These are phyloP conservation scores for Sciaenops ocellatus DNA, from an alignment of 2,797 vertebrate species.

Conservation along the genomic window DNA sequence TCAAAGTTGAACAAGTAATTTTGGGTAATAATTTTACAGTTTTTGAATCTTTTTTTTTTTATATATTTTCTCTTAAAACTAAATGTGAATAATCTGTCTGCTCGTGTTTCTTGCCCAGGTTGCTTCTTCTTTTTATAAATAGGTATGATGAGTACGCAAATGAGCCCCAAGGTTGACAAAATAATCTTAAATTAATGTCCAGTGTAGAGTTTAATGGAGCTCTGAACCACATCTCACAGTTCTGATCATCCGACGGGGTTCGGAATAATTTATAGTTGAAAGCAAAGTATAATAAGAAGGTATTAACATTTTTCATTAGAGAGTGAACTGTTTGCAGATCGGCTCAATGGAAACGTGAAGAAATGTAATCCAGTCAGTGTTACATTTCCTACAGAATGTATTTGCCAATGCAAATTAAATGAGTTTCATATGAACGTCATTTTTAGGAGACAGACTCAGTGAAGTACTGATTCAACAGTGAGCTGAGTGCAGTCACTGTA, in stretches of 20 bases:
- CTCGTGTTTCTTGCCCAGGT: not conserved
- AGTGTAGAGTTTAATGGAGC: not conserved
- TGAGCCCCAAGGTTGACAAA: not conserved
- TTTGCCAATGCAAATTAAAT: not conserved
- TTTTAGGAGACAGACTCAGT: not conserved
- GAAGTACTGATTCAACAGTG: not conserved
- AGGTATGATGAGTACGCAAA: not conserved
- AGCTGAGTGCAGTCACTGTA: not conserved
- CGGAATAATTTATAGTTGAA: not conserved
- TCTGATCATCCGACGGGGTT: not conserved
- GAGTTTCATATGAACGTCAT: not conserved
- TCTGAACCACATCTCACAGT: not conserved
- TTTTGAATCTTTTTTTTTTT: not conserved
- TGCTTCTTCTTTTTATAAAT: not conserved
- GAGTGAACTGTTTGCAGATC: not conserved
- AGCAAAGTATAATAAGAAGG: not conserved
- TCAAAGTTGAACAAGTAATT: too few relatives aligned
- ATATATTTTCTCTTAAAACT: not conserved
- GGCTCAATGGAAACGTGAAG: not conserved
- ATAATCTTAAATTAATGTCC: not conserved
- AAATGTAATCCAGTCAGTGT: not conserved
- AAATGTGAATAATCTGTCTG: not conserved
- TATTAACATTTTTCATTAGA: not conserved
- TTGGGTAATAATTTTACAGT: too few relatives aligned
- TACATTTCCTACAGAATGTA: not conserved